Evolutionary conservation across 2,888 invertebrate genomes (phyloP), one percentile per base, ranked within the genome.

Genomic region (Allacma fusca): DNA sequence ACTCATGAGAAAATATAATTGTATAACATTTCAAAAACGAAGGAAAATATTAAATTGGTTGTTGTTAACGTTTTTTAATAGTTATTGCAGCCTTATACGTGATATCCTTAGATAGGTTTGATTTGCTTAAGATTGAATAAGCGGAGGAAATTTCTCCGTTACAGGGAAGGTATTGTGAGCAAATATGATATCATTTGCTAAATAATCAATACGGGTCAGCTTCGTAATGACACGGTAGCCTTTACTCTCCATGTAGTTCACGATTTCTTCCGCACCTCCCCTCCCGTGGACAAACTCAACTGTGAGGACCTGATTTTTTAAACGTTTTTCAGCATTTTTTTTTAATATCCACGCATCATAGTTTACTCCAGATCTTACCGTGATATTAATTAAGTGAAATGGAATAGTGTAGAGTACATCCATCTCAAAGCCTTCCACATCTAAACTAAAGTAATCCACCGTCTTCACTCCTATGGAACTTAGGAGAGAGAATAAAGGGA

Each of bases 351-450:
- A 21, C 7, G 59, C 19, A 59, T 21, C 5, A 19, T 19, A 13
- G 19, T 13, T 13, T 59, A 59, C 19, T 13, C 7, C 7, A 59
- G 9, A 59, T 59, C n/a, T 62, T 62, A 62, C 62, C 23, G n/a
- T 85, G 23, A 87, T 86, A 75, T 86, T 79, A 13, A 87, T 80
- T 77, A 85, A 85, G 40, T 87, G 85, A 80, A 86, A 87, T 7
- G 87, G 87, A 78, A 87, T 85, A 0, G 87, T 86, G 71, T 84
- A 81, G 0, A 87, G 81, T 12, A 87, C 86, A 5, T 84, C 83
- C 16, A 87, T 75, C 79, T 87, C 87, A 40, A 84, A 83, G 1
- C 87, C 87, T 81, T 87, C 87, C 5, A 87, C 86, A 77, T 87
- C 87, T 50, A 87, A 83, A 74, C 86, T 86, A 79, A 87, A 86